Percentiles rank a stretch among this genome's conserved stretches.
phyloP scores from a whole-genome alignment of 1,140 invertebrate genomes.

The Steinernema feltiae region DNA sequence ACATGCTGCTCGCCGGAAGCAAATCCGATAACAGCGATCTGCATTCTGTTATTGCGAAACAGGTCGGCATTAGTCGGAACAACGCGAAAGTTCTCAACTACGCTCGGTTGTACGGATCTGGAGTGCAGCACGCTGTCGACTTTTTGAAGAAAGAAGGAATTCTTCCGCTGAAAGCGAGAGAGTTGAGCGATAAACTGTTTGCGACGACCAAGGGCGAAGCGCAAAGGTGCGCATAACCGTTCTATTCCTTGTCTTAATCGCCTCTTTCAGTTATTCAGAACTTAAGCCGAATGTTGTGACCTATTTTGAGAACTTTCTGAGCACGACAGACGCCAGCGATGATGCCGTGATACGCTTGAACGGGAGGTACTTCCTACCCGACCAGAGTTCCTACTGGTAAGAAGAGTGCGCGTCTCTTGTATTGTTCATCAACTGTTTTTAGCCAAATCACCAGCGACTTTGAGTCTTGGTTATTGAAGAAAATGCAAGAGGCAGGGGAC shows the following conservation, averaged over 20 bases:
- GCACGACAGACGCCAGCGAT: not conserved
- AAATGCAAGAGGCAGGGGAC: not conserved
- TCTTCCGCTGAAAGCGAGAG: too few species aligned
- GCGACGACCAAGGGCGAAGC: too few species aligned
- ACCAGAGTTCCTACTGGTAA: constrained; percentile 13
- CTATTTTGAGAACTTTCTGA: not conserved
- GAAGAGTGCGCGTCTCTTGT: constrained; percentile 43
- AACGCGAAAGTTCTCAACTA: too few species aligned
- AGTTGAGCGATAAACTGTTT: too few species aligned
- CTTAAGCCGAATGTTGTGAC: not conserved
- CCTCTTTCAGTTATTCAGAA: constrained; percentile 17
- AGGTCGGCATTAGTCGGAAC: too few species aligned
- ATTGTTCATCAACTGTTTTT: constrained; percentile 37
- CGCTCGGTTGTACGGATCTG: too few species aligned
- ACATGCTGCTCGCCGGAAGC: constrained; percentile 67
- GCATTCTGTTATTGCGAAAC: constrained; percentile 85
- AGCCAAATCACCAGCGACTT: constrained; percentile 29
- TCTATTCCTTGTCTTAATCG: too few species aligned
- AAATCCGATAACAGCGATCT: constrained; percentile 88
- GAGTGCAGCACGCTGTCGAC: too few species aligned
- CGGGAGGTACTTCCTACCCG: constrained; percentile 22
- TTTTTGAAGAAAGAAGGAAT: too few species aligned
- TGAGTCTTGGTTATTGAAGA: constrained; percentile 25
- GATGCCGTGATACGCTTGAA: not conserved
- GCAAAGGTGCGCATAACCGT: too few species aligned